A percentile compares a stretch with the other conserved stretches of the same genome.
These are phyloP conservation scores for Mixornis gularis DNA, from an alignment of 2,113 vertebrate species.

Conservation along the genomic window DNA sequence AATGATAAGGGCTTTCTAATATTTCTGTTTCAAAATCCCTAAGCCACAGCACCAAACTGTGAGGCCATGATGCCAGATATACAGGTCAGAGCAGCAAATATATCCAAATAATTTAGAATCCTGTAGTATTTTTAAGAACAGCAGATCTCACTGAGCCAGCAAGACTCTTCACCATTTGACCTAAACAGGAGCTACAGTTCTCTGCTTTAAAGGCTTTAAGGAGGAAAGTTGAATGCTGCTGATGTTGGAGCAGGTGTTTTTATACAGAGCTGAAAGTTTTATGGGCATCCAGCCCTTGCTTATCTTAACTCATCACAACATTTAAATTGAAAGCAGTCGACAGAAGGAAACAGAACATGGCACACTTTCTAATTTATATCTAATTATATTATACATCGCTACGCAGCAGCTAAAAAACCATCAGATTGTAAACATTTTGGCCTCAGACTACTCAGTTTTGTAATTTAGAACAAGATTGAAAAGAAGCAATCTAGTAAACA, in stretches of 20 bases:
- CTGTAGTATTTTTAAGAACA: not conserved
- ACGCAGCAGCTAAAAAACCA: conserved; percentile 39
- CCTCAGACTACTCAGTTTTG: conserved; percentile 54
- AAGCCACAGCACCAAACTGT: not conserved
- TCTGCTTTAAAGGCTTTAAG: not conserved
- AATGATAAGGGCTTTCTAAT: not conserved
- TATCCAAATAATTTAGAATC: not conserved
- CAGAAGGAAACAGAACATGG: conserved; percentile 57
- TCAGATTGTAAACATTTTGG: conserved; percentile 59
- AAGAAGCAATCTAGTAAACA: conserved; percentile 47
- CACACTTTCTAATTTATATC: conserved; percentile 55
- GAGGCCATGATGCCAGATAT: not conserved
- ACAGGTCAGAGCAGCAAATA: not conserved
- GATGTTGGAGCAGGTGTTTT: conserved; percentile 39
- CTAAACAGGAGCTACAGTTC: not conserved
- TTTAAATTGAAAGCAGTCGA: conserved; percentile 42
- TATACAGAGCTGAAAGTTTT: conserved; percentile 26
- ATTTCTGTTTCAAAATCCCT: not conserved
- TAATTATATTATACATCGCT: conserved; percentile 50
- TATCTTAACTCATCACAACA: conserved; percentile 54
- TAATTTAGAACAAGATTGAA: conserved; percentile 40
- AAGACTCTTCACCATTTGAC: not conserved
- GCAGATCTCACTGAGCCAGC: not conserved
- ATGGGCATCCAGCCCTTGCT: conserved; percentile 50
- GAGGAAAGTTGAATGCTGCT: not conserved